These are phyloP conservation scores for Leucoraja erinaceus DNA, from an alignment of 2,113 vertebrate genomes.

Conservation along the genomic window DNA sequence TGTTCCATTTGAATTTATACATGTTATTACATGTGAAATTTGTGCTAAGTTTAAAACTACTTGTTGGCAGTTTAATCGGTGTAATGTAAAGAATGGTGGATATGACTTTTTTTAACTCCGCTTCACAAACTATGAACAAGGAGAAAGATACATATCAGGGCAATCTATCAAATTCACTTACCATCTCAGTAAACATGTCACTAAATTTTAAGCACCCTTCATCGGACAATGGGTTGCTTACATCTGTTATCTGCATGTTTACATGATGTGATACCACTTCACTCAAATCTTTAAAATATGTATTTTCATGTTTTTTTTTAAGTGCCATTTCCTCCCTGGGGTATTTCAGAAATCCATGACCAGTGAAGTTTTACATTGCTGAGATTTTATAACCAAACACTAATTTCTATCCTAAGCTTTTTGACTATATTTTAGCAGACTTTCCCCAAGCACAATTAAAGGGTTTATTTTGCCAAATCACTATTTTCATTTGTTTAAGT, in stretches of 20 bases:
- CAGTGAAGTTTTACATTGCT: background rate
- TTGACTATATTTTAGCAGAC: background rate
- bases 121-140: background rate
- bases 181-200: background rate
- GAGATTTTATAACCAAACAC: background rate
- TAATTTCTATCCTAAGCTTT: background rate
- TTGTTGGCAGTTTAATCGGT: background rate
- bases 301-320: background rate
- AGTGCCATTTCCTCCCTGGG: background rate
- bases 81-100: background rate
- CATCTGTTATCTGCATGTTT: background rate
- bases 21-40: slow-evolving; percentile 8
- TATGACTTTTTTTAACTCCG: background rate
- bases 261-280: background rate
- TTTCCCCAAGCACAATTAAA: background rate
- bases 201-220: background rate
- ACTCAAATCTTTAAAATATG: background rate
- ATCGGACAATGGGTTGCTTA: background rate
- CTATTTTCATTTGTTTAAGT: background rate
- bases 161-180: background rate
- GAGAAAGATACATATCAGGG: background rate
- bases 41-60: background rate
- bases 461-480: background rate
- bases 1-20: slow-evolving; percentile 27
- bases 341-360: background rate